These are phyloP conservation scores for Eilema caniola DNA, from an alignment of 2,888 invertebrate genomes.

Conservation along the genomic window DNA sequence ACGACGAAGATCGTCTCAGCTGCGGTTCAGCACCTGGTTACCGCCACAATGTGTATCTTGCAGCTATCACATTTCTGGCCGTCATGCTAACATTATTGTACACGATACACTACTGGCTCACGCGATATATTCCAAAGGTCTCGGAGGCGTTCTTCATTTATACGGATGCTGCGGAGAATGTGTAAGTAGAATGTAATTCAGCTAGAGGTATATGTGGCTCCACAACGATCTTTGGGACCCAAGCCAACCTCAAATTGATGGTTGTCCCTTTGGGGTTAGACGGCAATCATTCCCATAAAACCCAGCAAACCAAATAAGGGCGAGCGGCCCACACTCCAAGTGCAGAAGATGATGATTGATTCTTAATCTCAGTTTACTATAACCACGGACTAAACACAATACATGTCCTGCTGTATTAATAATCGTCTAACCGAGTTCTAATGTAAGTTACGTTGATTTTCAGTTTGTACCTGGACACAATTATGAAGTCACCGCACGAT, in stretches of 20 bases:
- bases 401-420: not conserved
- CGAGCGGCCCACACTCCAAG: not conserved
- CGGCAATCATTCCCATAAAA: not conserved
- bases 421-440: not conserved
- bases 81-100: conserved; percentile 71
- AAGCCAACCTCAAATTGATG: not conserved
- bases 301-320: no score
- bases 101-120: conserved; percentile 77
- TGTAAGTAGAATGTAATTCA: conserved; percentile 57
- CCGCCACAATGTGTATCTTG: conserved; percentile 71
- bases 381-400: not conserved
- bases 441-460: conserved; percentile 34
- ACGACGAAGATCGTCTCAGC: conserved; percentile 75
- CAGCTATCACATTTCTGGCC: conserved; percentile 71
- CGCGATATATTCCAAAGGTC: conserved; percentile 76
- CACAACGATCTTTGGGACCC: not conserved
- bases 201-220: not conserved
- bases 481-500: conserved; percentile 78
- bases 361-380: not conserved
- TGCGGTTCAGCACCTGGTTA: conserved; percentile 63
- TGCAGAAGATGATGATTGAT: not conserved
- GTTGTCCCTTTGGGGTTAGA: not conserved
- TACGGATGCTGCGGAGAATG: conserved; percentile 74
- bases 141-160: conserved; percentile 81
- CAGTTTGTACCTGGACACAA: conserved; percentile 72